Percentiles rank a stretch among this genome's conserved stretches.
Evolutionary conservation across 2,888 invertebrate species (phyloP).

Genomic region (Dasypolia templi): DNA sequence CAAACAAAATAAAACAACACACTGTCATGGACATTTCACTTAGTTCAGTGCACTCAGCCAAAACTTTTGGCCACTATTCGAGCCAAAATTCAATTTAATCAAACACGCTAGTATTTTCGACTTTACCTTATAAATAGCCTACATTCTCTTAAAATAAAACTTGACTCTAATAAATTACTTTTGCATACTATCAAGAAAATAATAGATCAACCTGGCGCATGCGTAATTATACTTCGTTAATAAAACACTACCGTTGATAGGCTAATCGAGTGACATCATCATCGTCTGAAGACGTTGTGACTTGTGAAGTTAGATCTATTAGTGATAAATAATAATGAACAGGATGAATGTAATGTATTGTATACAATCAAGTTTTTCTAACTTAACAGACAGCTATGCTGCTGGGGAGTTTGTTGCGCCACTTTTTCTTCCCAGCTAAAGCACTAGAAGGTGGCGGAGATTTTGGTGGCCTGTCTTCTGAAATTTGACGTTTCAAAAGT

Average conservation of each 20-base stretch:
- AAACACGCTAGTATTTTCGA: background rate
- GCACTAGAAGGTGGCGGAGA: too few species aligned
- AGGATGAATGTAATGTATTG: too few species aligned
- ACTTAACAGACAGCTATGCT: too few species aligned
- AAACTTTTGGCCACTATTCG: constrained; percentile 17
- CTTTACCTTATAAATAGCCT: constrained; percentile 24
- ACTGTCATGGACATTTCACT: background rate
- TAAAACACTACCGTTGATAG: constrained; percentile 38
- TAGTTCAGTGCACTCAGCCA: constrained; percentile 19
- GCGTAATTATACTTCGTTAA: constrained; percentile 59
- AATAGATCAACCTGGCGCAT: constrained; percentile 28
- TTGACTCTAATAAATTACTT: constrained; percentile 30
- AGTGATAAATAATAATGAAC: constrained; percentile 43
- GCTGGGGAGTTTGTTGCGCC: too few species aligned
- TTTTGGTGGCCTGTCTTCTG: too few species aligned
- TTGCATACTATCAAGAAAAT: constrained; percentile 44
- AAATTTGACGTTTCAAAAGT: too few species aligned
- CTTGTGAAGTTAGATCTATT: constrained; percentile 29
- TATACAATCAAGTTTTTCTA: too few species aligned
- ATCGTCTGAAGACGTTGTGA: constrained; percentile 12
- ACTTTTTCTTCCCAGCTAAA: too few species aligned
- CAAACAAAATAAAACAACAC: background rate
- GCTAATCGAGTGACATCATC: constrained; percentile 64
- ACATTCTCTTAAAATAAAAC: constrained; percentile 29
- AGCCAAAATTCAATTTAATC: constrained; percentile 26